Percentiles rank a stretch among this genome's conserved stretches.
These are phyloP conservation scores for Steinernema khuongi DNA, from an alignment of 1,140 invertebrate species.

Conservation along the genomic window DNA sequence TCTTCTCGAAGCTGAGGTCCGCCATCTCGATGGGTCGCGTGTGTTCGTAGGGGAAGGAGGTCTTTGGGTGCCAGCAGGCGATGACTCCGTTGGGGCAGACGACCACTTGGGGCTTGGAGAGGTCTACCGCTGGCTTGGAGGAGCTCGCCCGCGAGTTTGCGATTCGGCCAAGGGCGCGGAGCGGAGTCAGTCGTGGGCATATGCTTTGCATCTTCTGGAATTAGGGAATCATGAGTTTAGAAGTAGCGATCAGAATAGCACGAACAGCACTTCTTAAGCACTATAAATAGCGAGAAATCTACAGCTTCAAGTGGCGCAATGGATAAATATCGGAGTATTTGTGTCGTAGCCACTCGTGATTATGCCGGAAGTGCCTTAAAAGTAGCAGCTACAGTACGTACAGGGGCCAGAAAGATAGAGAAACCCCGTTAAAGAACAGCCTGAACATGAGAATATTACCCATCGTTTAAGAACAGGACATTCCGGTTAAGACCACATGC, in stretches of 20 bases:
- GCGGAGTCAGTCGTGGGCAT: not conserved
- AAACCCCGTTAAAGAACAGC: too few relatives aligned
- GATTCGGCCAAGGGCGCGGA: not conserved
- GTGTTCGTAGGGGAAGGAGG: constrained; percentile 32
- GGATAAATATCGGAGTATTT: too few relatives aligned
- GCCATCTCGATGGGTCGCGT: constrained; percentile 25
- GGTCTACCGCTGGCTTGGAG: not conserved
- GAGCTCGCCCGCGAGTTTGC: not conserved
- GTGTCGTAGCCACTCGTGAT: too few relatives aligned
- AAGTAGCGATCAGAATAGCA: not conserved
- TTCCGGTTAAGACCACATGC: too few relatives aligned
- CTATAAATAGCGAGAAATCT: not conserved
- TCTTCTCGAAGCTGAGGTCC: constrained; percentile 15
- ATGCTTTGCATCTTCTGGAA: not conserved
- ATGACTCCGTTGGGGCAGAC: not conserved
- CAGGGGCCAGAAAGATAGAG: constrained; percentile 6
- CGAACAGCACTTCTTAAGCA: not conserved
- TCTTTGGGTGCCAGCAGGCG: constrained; percentile 34
- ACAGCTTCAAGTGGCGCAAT: too few relatives aligned
- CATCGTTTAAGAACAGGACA: too few relatives aligned
- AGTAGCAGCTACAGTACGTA: constrained; percentile 8
- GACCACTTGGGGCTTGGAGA: not conserved
- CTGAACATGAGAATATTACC: too few relatives aligned
- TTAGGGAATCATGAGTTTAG: not conserved
- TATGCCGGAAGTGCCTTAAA: not conserved